Conservation (phyloP, 2,888 invertebrate species). For the Scaeva pyrastri region DNA sequence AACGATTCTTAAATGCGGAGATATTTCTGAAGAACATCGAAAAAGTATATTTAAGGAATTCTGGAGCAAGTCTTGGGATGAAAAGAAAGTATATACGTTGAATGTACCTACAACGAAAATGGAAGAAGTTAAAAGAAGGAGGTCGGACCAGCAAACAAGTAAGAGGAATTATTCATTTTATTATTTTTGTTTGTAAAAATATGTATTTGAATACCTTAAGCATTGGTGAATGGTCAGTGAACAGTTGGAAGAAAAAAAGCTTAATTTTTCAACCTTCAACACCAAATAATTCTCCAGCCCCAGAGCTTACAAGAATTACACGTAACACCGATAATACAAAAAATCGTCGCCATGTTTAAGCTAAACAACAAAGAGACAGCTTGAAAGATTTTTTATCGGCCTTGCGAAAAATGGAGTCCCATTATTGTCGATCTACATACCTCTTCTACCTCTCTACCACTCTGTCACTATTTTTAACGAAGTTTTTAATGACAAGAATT, state of each 20-base stretch:
- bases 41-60: slow-evolving; percentile 1
- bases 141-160: slow-evolving; percentile 8
- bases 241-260: slow-evolving; percentile 31
- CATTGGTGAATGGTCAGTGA: slow-evolving; percentile 30
- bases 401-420: no score
- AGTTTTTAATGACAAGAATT: slow-evolving; percentile 30
- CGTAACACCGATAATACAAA: no score
- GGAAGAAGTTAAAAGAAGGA: slow-evolving; percentile 35
- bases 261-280: no score
- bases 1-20: no score
- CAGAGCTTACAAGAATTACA: not conserved
- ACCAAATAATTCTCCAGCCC: slow-evolving; percentile 4
- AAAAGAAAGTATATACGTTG: slow-evolving; percentile 29
- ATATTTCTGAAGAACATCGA: not conserved
- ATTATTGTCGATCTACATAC: no score
- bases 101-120: slow-evolving; percentile 33
- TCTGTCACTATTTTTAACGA: slow-evolving; percentile 29
- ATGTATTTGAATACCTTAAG: slow-evolving; percentile 29
- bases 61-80: not conserved
- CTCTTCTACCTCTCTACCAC: no score
- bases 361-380: slow-evolving; percentile 19
- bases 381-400: no score
- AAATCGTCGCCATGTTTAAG: slow-evolving; percentile 2
- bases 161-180: slow-evolving; percentile 24
- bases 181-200: slow-evolving; percentile 17